Conservation (phyloP, 92 coral and sea anemone species). For the Palythoa caribaeorum region DNA sequence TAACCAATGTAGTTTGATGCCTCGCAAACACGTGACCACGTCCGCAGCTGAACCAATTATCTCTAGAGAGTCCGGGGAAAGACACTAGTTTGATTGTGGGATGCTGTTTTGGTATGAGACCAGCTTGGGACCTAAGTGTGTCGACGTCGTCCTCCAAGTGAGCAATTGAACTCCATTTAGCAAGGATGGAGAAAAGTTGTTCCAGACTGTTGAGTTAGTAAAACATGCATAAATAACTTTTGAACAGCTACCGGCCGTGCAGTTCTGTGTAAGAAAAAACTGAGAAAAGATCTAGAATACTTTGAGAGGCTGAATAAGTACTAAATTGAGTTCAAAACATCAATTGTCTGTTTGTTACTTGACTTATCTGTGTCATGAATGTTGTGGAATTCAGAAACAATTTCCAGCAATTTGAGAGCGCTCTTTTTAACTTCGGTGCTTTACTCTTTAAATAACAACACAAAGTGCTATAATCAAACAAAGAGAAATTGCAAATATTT, state of each 20-base stretch:
- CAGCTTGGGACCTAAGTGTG: background rate
- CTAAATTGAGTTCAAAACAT: too few species aligned
- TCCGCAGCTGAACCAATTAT: conserved; percentile 6
- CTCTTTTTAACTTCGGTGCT: too few species aligned
- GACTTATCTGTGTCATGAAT: too few species aligned
- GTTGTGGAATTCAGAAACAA: too few species aligned
- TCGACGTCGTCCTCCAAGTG: background rate
- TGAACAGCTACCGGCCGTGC: background rate
- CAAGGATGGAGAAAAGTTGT: background rate
- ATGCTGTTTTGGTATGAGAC: background rate
- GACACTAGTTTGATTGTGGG: conserved; percentile 13
- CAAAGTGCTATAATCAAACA: too few species aligned
- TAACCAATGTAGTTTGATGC: background rate
- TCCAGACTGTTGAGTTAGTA: background rate
- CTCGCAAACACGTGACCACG: conserved; percentile 33
- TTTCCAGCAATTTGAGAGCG: too few species aligned
- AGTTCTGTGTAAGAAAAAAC: too few species aligned
- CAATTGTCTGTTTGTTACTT: too few species aligned
- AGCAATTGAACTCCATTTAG: background rate
- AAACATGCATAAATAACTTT: background rate
- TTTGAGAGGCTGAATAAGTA: too few species aligned
- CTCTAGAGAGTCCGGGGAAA: conserved; percentile 34
- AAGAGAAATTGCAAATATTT: too few species aligned
- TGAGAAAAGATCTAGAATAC: too few species aligned
- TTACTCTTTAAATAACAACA: too few species aligned